Percentiles rank a stretch among this genome's conserved stretches.
Conservation (phyloP, 1,140 invertebrate genomes). For the Drosophila suzukii region DNA sequence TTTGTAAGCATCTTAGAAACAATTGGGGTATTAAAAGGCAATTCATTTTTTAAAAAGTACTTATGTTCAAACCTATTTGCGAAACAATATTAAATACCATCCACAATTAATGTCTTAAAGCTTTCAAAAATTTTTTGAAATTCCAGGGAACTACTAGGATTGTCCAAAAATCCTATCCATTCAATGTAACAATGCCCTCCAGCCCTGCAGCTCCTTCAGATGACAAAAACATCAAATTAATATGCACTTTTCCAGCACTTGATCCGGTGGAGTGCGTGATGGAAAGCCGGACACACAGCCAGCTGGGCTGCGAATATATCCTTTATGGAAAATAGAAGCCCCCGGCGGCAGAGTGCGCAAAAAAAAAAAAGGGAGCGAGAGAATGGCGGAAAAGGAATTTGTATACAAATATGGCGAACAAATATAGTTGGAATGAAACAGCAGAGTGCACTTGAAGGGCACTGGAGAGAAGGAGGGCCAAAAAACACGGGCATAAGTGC, state of each 20-base stretch:
- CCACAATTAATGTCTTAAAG: no score
- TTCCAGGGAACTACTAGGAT: not conserved
- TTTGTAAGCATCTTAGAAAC: no score
- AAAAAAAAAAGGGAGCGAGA: not conserved
- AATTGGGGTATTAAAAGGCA: no score
- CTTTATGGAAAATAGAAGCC: conserved; percentile 34
- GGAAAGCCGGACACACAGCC: conserved; percentile 11
- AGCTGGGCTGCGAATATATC: conserved; percentile 26
- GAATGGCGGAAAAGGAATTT: conserved; percentile 29
- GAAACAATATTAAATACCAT: no score
- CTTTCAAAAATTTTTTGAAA: not conserved
- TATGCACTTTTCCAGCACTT: conserved; percentile 59
- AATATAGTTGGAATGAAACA: conserved; percentile 82
- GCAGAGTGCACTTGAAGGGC: conserved; percentile 76
- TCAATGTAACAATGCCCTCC: conserved; percentile 21
- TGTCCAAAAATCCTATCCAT: not conserved
- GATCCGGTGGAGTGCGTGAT: conserved; percentile 18
- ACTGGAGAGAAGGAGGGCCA: conserved; percentile 53
- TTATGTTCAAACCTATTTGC: no score
- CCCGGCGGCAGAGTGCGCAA: conserved; percentile 7
- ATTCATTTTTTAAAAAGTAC: no score
- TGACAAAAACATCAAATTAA: conserved; percentile 70
- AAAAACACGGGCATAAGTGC: conserved; percentile 78
- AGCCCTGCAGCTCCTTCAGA: conserved; percentile 39
- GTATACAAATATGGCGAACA: conserved; percentile 79